Evolutionary conservation across 2,888 invertebrate genomes (phyloP).

Genomic region (Andrena chrysosceles): DNA sequence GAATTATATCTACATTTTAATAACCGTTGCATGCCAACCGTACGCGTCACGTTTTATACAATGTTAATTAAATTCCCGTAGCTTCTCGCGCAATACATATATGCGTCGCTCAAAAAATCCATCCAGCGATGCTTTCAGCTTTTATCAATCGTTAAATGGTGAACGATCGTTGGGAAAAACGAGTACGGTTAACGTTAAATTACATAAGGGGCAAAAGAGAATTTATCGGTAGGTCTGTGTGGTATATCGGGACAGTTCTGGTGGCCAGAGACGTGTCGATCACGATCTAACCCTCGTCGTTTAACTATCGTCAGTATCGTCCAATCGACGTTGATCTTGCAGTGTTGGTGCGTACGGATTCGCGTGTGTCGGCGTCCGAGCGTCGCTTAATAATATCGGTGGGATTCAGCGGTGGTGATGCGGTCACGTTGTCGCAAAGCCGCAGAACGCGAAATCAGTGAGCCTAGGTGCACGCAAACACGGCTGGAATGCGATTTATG

Average conservation of each 20-base stretch:
- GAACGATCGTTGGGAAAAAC: neutral
- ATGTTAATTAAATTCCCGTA: constrained; percentile 19
- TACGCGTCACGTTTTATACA: constrained; percentile 1
- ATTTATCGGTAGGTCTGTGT: too few species aligned
- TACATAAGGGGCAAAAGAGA: too few species aligned
- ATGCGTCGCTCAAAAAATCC: neutral
- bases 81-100: neutral
- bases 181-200: neutral
- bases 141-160: neutral
- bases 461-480: constrained; percentile 61
- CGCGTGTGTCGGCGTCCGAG: neutral
- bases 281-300: neutral
- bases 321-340: neutral
- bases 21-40: constrained; percentile 7
- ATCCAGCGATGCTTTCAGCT: neutral
- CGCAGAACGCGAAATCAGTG: constrained; percentile 57
- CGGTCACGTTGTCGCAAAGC: constrained; percentile 51
- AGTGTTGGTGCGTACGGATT: neutral
- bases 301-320: neutral
- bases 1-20: constrained; percentile 29
- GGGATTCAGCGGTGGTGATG: constrained; percentile 43
- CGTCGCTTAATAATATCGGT: constrained; percentile 59
- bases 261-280: neutral
- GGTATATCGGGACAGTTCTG: too few species aligned
- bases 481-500: constrained; percentile 64